Evolutionary conservation across 2,888 invertebrate genomes (phyloP).

Genomic region (Chymomyza procnemis): DNA sequence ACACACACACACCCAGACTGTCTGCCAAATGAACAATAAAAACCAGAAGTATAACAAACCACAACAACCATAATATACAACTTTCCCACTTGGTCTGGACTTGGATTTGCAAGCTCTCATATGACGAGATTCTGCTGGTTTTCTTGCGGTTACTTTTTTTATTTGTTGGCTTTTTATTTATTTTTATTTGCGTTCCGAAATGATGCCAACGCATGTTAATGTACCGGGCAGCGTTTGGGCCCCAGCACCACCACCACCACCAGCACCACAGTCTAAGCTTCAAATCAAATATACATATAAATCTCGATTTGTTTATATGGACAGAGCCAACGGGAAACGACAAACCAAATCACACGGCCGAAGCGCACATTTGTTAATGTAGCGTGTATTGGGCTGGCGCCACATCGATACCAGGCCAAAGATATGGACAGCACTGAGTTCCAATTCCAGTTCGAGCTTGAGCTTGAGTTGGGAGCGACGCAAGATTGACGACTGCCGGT

Average conservation of each 20-base stretch:
- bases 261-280: neutral
- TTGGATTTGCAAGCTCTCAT: conserved; percentile 42
- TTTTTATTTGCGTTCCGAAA: conserved; percentile 56
- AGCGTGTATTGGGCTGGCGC: conserved; percentile 66
- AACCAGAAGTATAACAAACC: neutral
- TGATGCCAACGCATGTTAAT: conserved; percentile 35
- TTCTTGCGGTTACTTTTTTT: conserved; percentile 14
- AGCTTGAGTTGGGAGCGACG: conserved; percentile 1
- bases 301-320: neutral
- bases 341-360: conserved; percentile 47
- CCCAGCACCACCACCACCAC: no score
- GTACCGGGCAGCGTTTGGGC: conserved; percentile 11
- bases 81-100: conserved; percentile 16
- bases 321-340: conserved; percentile 13
- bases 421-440: conserved; percentile 9
- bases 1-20: neutral
- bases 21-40: neutral
- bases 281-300: neutral
- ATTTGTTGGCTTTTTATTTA: conserved; percentile 48
- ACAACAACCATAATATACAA: neutral
- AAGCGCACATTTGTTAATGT: conserved; percentile 54
- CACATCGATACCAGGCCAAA: conserved; percentile 41
- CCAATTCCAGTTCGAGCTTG: neutral
- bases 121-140: conserved; percentile 24
- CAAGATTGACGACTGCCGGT: conserved; percentile 52